A percentile compares a stretch with the other conserved stretches of the same genome.
These are phyloP conservation scores for Thermophis baileyi DNA, from an alignment of 2,113 vertebrate genomes.

Conservation along the genomic window DNA sequence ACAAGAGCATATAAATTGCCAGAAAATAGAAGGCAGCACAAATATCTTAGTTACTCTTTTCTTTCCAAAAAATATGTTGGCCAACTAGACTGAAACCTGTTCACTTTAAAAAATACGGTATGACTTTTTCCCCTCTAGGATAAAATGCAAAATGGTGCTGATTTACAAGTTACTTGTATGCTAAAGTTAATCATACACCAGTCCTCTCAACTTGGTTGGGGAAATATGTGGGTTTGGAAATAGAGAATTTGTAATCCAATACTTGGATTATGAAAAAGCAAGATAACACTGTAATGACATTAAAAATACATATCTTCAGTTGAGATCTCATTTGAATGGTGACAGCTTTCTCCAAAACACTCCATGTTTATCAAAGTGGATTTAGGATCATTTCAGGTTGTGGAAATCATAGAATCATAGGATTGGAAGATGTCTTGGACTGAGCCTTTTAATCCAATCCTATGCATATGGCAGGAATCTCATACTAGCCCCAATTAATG, in stretches of 20 bases:
- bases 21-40: not conserved
- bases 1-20: not conserved
- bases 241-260: not conserved
- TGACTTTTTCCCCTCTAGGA: too few relatives aligned
- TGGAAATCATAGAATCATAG: not conserved
- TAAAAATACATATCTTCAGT: not conserved
- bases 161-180: not conserved
- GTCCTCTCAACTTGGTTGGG: not conserved
- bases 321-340: not conserved
- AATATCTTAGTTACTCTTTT: not conserved
- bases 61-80: not conserved
- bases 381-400: not conserved
- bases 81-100: too few relatives aligned
- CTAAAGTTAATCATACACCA: not conserved
- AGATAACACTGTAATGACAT: not conserved
- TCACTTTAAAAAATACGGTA: too few relatives aligned
- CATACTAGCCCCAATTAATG: not conserved
- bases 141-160: too few relatives aligned
- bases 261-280: not conserved
- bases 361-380: not conserved
- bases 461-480: not conserved
- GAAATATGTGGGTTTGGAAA: not conserved
- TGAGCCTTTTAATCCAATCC: not conserved
- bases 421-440: not conserved
- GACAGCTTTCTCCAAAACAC: not conserved